A percentile compares a stretch with the other conserved stretches of the same genome.
phyloP scores from a whole-genome alignment of 2,113 vertebrate species.

The Anthoscopus minutus region DNA sequence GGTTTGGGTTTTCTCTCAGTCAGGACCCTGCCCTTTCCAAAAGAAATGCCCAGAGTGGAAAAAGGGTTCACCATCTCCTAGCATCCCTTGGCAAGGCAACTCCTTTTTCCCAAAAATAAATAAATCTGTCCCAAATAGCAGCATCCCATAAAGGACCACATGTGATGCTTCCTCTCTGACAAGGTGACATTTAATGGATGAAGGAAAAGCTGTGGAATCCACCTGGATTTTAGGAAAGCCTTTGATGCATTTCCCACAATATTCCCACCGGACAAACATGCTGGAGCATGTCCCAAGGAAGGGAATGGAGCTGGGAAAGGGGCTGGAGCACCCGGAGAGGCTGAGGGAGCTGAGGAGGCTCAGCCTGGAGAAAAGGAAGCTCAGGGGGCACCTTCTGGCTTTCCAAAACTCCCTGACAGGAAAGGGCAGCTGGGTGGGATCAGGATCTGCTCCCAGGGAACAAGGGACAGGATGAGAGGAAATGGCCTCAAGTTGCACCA shows the following conservation, averaged over 20 bases:
- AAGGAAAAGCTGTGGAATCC: neutral
- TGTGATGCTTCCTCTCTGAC: neutral
- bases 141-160: fast-evolving
- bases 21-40: neutral
- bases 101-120: neutral
- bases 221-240: neutral
- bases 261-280: neutral
- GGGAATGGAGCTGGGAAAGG: neutral
- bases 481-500: fast-evolving
- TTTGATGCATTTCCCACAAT: neutral
- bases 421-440: neutral
- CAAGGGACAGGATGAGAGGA: neutral
- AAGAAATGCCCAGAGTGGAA: neutral
- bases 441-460: neutral
- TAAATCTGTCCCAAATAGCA: neutral
- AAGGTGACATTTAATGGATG: too few relatives aligned
- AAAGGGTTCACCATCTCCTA: neutral
- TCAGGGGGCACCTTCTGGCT: neutral
- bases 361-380: neutral
- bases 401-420: neutral
- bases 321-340: neutral
- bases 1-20: neutral
- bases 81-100: neutral
- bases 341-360: neutral
- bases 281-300: neutral